Conservation (phyloP, 1,140 invertebrate genomes). For the Meloidogyne exigua region DNA sequence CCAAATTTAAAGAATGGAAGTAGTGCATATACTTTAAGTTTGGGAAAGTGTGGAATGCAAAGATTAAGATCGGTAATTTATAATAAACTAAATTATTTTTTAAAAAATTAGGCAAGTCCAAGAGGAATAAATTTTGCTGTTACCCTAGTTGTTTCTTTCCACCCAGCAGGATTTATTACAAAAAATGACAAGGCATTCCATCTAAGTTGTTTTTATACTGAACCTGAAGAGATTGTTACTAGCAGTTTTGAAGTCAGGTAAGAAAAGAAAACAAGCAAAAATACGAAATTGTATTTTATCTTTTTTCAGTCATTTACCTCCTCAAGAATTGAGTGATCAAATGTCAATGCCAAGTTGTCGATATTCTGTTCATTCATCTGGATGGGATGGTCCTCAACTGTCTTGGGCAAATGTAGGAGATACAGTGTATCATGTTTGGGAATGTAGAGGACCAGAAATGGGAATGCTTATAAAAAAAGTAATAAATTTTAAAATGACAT, state of each 20-base stretch:
- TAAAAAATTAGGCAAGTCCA: conserved; percentile 51
- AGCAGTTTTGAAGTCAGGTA: conserved; percentile 58
- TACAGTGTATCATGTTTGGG: conserved; percentile 59
- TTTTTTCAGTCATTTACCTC: conserved; percentile 54
- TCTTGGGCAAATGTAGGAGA: conserved; percentile 58
- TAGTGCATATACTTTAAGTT: conserved; percentile 49
- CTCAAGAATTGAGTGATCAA: conserved; percentile 53
- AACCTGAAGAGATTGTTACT: conserved; percentile 62
- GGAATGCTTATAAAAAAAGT: conserved; percentile 59
- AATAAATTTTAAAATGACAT: no score
- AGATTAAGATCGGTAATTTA: conserved; percentile 51
- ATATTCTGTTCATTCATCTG: conserved; percentile 49
- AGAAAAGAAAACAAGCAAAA: background rate
- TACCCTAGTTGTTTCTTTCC: conserved; percentile 59
- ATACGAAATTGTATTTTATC: background rate
- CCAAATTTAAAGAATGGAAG: conserved; percentile 45
- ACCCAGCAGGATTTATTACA: conserved; percentile 60
- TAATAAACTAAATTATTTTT: conserved; percentile 16
- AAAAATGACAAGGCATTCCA: conserved; percentile 61
- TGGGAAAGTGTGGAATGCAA: conserved; percentile 62
- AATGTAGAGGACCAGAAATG: conserved; percentile 57
- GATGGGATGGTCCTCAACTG: conserved; percentile 49
- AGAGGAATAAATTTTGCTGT: conserved; percentile 59
- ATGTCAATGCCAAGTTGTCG: conserved; percentile 61
- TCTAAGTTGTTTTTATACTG: conserved; percentile 59